Evolutionary conservation across 2,888 invertebrate species (phyloP), one percentile per base, ranked within the genome.

Genomic region (Eristalis intricaria): DNA sequence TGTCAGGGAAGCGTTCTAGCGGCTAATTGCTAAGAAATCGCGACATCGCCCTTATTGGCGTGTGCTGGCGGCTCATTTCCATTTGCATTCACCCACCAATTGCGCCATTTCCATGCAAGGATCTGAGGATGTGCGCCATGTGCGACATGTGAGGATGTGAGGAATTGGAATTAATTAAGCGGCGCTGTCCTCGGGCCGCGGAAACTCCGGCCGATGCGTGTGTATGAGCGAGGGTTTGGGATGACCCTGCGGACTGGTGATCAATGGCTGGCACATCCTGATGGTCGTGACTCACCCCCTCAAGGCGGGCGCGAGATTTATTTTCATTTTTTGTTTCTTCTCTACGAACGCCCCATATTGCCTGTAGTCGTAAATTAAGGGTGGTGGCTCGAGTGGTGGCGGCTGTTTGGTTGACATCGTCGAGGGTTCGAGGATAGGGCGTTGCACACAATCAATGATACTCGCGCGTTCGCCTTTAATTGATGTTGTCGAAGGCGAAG

Each of bases 21-120:
- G 87, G 84, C 87, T 87, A 87, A 87, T 87, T 87, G 84, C 84
- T 80, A 87, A 87, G 87, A 84, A 84, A 87, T 84, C 84, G 87
- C 87, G 87, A 84, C 76, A 60, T 71, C 84, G 71, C 71, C 71
- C 84, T 64, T 71, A 77, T 73, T 56, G 74, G 60, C 4, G 50
- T 60, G 61, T 32, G 43, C 50, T 50, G 50, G 15, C 58, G 68
- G 40, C 68, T 77, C 74, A 82, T 82, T 86, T 76, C 84, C 84
- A 84, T 79, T 87, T 87, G 79, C 79, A 87, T 84, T 86, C 79
- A 78, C 61, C 76, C 60, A 23, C 65, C 79, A 70, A 84, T 73
- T 84, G 87, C 58, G 79, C 43, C 64, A 78, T 66, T 83, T 86
- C 78, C 86, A 74, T 61, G 73, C 73, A 69, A 50, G 19, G 19